Evolutionary conservation across 1,140 invertebrate genomes (phyloP).

Genomic region (Piezodorus guildinii): DNA sequence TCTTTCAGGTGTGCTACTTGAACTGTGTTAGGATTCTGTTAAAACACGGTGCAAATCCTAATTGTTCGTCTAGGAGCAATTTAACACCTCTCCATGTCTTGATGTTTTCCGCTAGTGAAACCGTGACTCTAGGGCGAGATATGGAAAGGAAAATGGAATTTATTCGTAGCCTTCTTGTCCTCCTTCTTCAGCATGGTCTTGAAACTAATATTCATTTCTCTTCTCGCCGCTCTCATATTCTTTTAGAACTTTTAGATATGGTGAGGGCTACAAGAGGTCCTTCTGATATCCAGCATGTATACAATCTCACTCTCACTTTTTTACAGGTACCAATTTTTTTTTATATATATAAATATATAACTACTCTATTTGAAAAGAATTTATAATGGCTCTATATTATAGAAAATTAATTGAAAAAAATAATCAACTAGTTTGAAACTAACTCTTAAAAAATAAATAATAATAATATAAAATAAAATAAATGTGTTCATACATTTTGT

Average conservation of each 20-base stretch:
- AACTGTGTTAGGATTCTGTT: slow-evolving; percentile 58
- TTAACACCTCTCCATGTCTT: slow-evolving; percentile 59
- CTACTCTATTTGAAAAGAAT: too few relatives aligned
- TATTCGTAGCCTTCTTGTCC: slow-evolving; percentile 50
- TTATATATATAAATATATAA: too few relatives aligned
- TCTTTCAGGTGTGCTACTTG: slow-evolving; percentile 52
- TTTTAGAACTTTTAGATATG: slow-evolving; percentile 56
- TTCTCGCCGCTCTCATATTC: slow-evolving; percentile 48
- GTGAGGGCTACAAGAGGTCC: slow-evolving; percentile 52
- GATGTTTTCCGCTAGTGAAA: slow-evolving; percentile 59
- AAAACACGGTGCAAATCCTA: slow-evolving; percentile 58
- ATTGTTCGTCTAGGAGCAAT: slow-evolving; percentile 56
- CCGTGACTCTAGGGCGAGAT: slow-evolving; percentile 37
- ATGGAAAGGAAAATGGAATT: slow-evolving; percentile 54
- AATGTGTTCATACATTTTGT: too few relatives aligned
- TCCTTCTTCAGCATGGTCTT: slow-evolving; percentile 54
- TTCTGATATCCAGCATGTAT: slow-evolving; percentile 52
- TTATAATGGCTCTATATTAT: too few relatives aligned
- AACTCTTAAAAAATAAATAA: too few relatives aligned
- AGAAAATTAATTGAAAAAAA: too few relatives aligned
- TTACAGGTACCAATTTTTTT: slow-evolving; percentile 37
- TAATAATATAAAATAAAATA: too few relatives aligned
- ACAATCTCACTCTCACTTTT: slow-evolving; percentile 52
- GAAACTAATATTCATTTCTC: slow-evolving; percentile 47
- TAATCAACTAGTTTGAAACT: too few relatives aligned